Conservation (phyloP, 2,113 vertebrate species). For the Willisornis vidua region DNA sequence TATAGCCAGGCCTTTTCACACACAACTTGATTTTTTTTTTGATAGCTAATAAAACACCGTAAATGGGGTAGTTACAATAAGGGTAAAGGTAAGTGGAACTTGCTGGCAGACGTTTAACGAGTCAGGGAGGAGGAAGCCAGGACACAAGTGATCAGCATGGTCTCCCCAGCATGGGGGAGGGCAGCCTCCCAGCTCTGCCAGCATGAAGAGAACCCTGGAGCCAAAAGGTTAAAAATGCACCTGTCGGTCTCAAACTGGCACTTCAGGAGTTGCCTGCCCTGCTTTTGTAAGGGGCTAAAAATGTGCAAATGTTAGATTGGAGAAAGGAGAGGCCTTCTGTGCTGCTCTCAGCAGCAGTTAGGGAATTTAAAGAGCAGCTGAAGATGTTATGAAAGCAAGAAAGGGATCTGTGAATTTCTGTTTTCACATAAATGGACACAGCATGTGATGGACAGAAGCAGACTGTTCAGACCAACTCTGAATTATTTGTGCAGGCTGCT, state of each 20-base stretch:
- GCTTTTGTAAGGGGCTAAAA: background rate
- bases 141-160: background rate
- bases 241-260: background rate
- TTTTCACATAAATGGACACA: background rate
- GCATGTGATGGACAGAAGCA: background rate
- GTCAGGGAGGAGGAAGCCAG: background rate
- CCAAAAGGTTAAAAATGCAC: background rate
- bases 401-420: background rate
- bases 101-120: background rate
- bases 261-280: background rate
- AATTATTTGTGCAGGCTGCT: background rate
- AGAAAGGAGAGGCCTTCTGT: background rate
- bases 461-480: background rate
- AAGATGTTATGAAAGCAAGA: background rate
- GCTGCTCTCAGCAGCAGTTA: background rate
- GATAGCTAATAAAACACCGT: background rate
- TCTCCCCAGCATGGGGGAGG: background rate
- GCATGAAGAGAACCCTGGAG: background rate
- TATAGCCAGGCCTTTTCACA: background rate
- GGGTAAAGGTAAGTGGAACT: background rate
- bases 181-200: background rate
- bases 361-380: background rate
- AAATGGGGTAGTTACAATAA: background rate
- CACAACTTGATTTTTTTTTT: background rate
- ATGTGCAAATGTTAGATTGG: background rate